Conservation (phyloP, 2,888 invertebrate genomes). For the Cheilosia urbana region DNA sequence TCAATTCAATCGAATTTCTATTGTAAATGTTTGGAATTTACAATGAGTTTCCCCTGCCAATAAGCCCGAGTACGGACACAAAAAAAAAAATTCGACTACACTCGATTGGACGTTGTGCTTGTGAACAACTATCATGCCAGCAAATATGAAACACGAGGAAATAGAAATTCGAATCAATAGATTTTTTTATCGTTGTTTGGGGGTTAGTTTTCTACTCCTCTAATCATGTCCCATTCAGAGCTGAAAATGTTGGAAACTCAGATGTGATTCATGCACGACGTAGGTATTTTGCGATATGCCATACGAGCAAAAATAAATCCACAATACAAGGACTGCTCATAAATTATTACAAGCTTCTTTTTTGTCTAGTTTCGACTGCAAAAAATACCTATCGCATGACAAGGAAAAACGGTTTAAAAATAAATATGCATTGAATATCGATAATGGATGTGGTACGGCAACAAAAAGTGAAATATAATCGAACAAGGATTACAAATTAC, state of each 20-base stretch:
- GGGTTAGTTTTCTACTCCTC: conserved; percentile 3
- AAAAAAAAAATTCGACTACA: neutral
- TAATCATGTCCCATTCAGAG: conserved; percentile 52
- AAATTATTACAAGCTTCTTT: conserved; percentile 3
- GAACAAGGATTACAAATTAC: conserved; percentile 65
- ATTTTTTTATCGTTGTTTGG: conserved; percentile 30
- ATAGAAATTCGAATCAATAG: conserved; percentile 14
- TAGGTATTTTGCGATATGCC: conserved; percentile 42
- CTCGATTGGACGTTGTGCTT: conserved; percentile 4
- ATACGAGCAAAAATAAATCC: conserved; percentile 32
- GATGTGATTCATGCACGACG: conserved; percentile 1
- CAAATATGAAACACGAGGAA: conserved; percentile 4
- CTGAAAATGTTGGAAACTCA: conserved; percentile 18
- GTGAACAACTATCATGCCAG: conserved; percentile 1
- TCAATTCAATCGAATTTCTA: conserved; percentile 59
- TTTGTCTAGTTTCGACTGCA: neutral
- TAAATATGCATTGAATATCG: conserved; percentile 3
- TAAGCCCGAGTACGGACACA: neutral
- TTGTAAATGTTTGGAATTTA: conserved; percentile 55
- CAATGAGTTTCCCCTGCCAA: conserved; percentile 27
- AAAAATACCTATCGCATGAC: neutral
- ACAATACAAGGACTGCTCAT: conserved; percentile 25
- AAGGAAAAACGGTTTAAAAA: neutral
- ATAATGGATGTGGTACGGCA: neutral
- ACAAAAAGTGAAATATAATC: conserved; percentile 38